phyloP scores from a whole-genome alignment of 1,140 invertebrate species.

The Drosophila parabipectinata region DNA sequence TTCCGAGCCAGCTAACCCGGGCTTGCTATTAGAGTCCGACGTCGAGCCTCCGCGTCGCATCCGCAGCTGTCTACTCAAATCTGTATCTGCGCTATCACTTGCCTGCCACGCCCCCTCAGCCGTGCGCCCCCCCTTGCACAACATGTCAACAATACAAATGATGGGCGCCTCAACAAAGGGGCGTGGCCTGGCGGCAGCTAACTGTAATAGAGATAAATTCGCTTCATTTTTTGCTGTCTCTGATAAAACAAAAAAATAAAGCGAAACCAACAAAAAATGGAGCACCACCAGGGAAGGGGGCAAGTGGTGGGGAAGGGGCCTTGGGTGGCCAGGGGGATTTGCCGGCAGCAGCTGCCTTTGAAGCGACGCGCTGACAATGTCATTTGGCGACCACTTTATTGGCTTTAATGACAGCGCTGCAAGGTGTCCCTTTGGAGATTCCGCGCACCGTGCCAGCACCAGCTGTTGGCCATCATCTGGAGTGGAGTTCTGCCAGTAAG shows the following conservation, averaged over 20 bases:
- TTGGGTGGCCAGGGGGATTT: neutral
- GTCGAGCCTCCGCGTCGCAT: constrained; percentile 19
- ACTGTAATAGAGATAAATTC: constrained; percentile 82
- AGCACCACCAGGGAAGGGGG: constrained; percentile 6
- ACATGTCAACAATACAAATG: constrained; percentile 80
- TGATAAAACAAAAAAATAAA: constrained; percentile 55
- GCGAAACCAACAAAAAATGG: constrained; percentile 21
- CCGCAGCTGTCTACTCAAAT: constrained; percentile 72
- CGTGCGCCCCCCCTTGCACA: constrained; percentile 13
- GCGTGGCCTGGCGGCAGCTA: constrained; percentile 69
- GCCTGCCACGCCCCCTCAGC: constrained; percentile 27
- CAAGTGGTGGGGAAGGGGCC: constrained; percentile 1
- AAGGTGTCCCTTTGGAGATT: constrained; percentile 59
- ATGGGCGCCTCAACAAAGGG: constrained; percentile 66
- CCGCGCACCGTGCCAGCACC: constrained; percentile 10
- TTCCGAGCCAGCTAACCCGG: constrained; percentile 39
- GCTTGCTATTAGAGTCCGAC: constrained; percentile 35
- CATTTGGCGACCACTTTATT: constrained; percentile 75
- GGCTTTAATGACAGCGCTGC: constrained; percentile 58
- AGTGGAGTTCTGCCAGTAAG: constrained; percentile 21
- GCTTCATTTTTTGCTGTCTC: constrained; percentile 74
- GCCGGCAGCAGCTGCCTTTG: constrained; percentile 23
- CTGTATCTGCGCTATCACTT: constrained; percentile 69
- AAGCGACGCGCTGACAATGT: constrained; percentile 64
- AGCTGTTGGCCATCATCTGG: constrained; percentile 58